Base-by-base conservation (phyloP, 2,888 invertebrate species). In the Drosophila phalerata region DNA sequence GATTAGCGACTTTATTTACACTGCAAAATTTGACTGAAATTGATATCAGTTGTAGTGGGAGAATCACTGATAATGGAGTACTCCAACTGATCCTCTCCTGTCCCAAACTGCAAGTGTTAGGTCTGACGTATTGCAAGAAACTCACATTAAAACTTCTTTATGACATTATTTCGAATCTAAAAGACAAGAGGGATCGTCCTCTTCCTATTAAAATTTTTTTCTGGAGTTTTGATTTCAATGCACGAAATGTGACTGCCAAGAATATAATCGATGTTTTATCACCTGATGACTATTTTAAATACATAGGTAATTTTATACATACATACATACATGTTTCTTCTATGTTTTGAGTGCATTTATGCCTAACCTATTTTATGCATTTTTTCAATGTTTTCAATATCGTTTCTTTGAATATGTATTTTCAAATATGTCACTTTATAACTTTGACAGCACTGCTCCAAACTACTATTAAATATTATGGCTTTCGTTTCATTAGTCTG, bases 21-120 rank as follows among this genome's bases (percentile, higher is more conserved):
- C 45, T 73, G 3, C 10, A 43, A 5, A 19, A 74, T 0, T 40
- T 86, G n/a, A 64, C 79, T 42, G 53, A 71, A 28, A 48, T 85
- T 0, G 40, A 57, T 22, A 3, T 85, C 0, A 49, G 45, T 8
- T 70, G 42, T 11, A 0, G 0, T 13, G 0, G 0, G 1, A 49
- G 48, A 2, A 0, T 75, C 2, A 61, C 5, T 17, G 58, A 65
- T 17, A 69, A 45, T 11, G 22, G 62, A 0, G 45, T 75, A n/a
- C 37, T 85, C 1, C 48, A 43, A 5, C 6, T 85, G 4, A 42
- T 83, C n/a, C 3, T 72, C 0, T 38, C 28, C 0, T 85, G 85
- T n/a, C 58, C 45, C 19, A 77, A 77, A 25, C 42, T 85, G 0
- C 37, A 42, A 1, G 11, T 19, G 0, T 1, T 85, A 9, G 25